A percentile compares a stretch with the other conserved stretches of the same genome.
phyloP scores from a whole-genome alignment of 1,140 invertebrate species.

The Rhopalosiphum padi region DNA sequence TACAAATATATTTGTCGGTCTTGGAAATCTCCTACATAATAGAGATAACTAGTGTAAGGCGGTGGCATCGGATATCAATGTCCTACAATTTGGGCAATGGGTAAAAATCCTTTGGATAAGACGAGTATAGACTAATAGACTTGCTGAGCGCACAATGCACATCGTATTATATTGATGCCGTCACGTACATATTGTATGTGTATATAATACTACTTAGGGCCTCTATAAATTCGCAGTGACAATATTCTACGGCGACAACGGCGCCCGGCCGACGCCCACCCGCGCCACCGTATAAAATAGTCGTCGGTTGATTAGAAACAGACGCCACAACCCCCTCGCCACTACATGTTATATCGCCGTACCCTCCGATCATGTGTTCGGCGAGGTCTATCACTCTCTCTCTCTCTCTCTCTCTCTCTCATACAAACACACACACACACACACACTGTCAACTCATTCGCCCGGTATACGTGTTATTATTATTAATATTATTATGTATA shows the following conservation, averaged over 20 bases:
- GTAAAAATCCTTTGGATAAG: background rate
- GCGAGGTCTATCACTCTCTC: background rate
- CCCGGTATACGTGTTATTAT: conserved; percentile 4
- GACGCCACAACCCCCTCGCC: background rate
- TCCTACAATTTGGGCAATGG: background rate
- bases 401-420: background rate
- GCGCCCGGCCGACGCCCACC: conserved; percentile 37
- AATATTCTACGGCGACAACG: conserved; percentile 27
- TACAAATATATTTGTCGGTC: background rate
- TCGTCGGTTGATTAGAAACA: conserved; percentile 47
- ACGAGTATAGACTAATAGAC: background rate
- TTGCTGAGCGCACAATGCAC: background rate
- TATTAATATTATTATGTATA: conserved; percentile 11
- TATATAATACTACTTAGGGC: conserved; percentile 5
- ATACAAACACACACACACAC: too few species aligned
- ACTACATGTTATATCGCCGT: background rate
- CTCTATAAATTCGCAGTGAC: conserved; percentile 6
- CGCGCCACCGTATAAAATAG: conserved; percentile 16
- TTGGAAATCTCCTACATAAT: background rate
- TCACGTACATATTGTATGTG: background rate
- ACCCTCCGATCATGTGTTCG: background rate
- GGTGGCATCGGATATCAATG: background rate
- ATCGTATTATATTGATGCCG: conserved; percentile 1
- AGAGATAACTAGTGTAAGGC: background rate
- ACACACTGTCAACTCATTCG: background rate